These are phyloP conservation scores for Nineta flava DNA, from an alignment of 2,888 invertebrate species.

Conservation along the genomic window DNA sequence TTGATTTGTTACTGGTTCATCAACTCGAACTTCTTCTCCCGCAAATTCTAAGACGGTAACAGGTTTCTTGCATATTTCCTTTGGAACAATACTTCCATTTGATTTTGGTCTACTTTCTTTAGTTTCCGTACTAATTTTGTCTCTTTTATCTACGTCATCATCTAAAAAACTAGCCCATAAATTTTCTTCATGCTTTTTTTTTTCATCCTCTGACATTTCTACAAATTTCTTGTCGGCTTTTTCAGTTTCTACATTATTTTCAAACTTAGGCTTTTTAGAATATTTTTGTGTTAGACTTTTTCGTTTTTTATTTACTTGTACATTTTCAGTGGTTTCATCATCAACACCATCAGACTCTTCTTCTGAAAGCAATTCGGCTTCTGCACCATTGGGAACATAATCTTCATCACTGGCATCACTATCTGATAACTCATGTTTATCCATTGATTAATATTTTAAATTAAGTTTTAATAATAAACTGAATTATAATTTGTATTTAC, in stretches of 20 bases:
- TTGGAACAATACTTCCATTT: constrained; percentile 10
- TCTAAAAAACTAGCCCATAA: constrained; percentile 69
- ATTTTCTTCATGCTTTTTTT: constrained; percentile 56
- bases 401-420: constrained; percentile 68
- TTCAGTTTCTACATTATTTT: constrained; percentile 18
- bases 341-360: constrained; percentile 46
- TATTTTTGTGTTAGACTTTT: constrained; percentile 15
- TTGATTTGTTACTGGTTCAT: constrained; percentile 39
- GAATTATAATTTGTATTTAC: neutral
- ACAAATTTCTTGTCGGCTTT: constrained; percentile 20
- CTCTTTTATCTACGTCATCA: constrained; percentile 33
- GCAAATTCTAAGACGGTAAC: constrained; percentile 61
- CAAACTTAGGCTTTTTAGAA: constrained; percentile 12
- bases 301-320: constrained; percentile 12
- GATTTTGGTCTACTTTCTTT: constrained; percentile 9
- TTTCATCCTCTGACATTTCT: constrained; percentile 36
- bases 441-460: constrained; percentile 12
- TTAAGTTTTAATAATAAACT: neutral
- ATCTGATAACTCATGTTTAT: constrained; percentile 35
- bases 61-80: constrained; percentile 14
- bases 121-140: constrained; percentile 5
- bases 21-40: constrained; percentile 60
- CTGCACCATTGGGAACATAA: constrained; percentile 48
- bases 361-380: constrained; percentile 44
- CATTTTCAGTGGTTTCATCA: constrained; percentile 37